These are phyloP conservation scores for Drosophila recens DNA, from an alignment of 2,888 invertebrate genomes.

Conservation along the genomic window DNA sequence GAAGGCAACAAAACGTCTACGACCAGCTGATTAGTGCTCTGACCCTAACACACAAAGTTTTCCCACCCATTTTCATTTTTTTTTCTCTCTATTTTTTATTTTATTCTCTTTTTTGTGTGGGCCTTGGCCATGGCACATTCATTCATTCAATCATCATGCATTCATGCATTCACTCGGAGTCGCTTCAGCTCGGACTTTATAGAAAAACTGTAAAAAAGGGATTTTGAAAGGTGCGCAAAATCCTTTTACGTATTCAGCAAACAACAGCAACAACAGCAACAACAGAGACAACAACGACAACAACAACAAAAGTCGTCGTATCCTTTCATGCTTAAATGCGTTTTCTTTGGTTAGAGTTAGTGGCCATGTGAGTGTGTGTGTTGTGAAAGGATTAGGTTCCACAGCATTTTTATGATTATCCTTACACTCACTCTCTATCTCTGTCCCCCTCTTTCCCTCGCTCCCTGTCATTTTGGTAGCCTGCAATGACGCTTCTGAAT, in stretches of 20 bases:
- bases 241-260: conserved; percentile 68
- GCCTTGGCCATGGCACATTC: conserved; percentile 54
- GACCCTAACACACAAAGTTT: conserved; percentile 48
- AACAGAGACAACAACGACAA: conserved; percentile 30
- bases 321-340: conserved; percentile 77
- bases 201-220: conserved; percentile 47
- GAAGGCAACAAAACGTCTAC: conserved; percentile 33
- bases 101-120: conserved; percentile 17
- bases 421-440: conserved; percentile 25
- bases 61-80: background rate
- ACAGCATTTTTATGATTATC: conserved; percentile 60
- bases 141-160: conserved; percentile 68
- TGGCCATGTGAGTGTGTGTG: conserved; percentile 32
- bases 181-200: conserved; percentile 49
- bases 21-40: conserved; percentile 67
- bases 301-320: conserved; percentile 55
- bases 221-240: conserved; percentile 78
- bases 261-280: conserved; percentile 27
- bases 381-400: conserved; percentile 69
- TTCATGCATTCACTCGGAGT: conserved; percentile 64
- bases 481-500: conserved; percentile 62
- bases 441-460: background rate
- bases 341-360: conserved; percentile 66
- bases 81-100: background rate
- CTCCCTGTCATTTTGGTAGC: conserved; percentile 25